A percentile compares a stretch with the other conserved stretches of the same genome.
These are phyloP conservation scores for Uloborus plumipes DNA, from an alignment of 2,888 invertebrate species.

Conservation along the genomic window DNA sequence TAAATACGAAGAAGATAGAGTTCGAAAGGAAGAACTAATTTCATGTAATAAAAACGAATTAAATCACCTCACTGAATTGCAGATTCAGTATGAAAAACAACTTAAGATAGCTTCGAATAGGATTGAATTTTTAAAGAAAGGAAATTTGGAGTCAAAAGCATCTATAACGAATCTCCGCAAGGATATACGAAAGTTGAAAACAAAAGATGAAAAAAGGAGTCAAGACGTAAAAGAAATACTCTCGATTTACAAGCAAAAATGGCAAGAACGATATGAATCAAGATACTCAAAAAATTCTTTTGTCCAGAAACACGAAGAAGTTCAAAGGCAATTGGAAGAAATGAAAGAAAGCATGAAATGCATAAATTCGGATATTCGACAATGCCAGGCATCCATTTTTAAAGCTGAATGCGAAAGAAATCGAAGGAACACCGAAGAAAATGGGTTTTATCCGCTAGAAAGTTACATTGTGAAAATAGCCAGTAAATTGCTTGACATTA, in stretches of 20 bases:
- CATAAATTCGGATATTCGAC: slow-evolving; percentile 24
- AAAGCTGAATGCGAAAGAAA: slow-evolving; percentile 48
- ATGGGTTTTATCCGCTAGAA: slow-evolving; percentile 36
- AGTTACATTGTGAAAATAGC: slow-evolving; percentile 28
- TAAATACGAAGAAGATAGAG: slow-evolving; percentile 1
- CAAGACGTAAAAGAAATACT: slow-evolving; percentile 1
- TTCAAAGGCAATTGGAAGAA: slow-evolving; percentile 10
- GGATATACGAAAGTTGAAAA: background rate
- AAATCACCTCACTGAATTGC: slow-evolving; percentile 7
- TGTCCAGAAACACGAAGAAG: slow-evolving; percentile 17
- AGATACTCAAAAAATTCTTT: slow-evolving; percentile 18
- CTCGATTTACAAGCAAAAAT: slow-evolving; percentile 9
- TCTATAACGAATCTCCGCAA: background rate
- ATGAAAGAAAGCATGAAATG: slow-evolving; percentile 2
- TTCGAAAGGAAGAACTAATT: slow-evolving; percentile 9
- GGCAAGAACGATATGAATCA: slow-evolving; percentile 32
- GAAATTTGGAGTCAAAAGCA: slow-evolving; percentile 5
- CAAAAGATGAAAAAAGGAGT: slow-evolving; percentile 4
- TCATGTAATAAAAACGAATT: background rate
- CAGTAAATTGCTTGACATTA: background rate
- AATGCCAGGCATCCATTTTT: slow-evolving; percentile 35
- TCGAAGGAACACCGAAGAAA: slow-evolving; percentile 44
- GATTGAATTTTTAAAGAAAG: slow-evolving; percentile 15
- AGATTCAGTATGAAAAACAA: background rate
- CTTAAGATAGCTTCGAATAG: slow-evolving; percentile 2